A percentile compares a stretch with the other conserved stretches of the same genome.
These are phyloP conservation scores for Syrrhaptes paradoxus DNA, from an alignment of 2,113 vertebrate genomes.

Conservation along the genomic window DNA sequence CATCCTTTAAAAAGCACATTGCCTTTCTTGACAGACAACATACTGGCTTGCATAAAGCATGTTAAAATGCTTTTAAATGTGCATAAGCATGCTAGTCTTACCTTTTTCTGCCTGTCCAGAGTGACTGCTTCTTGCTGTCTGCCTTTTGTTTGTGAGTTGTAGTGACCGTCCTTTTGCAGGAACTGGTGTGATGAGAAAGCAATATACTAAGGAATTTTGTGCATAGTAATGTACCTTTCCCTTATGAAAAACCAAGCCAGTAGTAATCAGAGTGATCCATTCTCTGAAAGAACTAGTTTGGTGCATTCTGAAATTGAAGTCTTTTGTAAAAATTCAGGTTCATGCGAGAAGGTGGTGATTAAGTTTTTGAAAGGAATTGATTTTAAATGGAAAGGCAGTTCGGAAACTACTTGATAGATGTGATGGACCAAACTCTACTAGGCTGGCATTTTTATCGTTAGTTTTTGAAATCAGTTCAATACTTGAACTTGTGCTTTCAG, in stretches of 20 bases:
- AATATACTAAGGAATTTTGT: not conserved
- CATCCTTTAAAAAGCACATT: not conserved
- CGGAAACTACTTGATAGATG: not conserved
- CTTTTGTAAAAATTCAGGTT: not conserved
- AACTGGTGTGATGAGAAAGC: not conserved
- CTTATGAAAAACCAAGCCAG: not conserved
- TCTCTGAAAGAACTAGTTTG: not conserved
- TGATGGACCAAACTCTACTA: not conserved
- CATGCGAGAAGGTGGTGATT: not conserved
- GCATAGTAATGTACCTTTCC: not conserved
- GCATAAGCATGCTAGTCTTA: not conserved
- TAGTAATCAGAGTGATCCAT: not conserved
- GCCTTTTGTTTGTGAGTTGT: not conserved
- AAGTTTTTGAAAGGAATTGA: not conserved
- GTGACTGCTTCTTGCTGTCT: not conserved
- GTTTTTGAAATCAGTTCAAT: not conserved
- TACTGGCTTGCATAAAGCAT: not conserved
- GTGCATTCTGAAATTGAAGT: not conserved
- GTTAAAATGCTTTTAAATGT: not conserved
- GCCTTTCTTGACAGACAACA: not conserved
- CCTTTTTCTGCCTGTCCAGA: not conserved
- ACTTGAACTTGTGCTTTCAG: not conserved
- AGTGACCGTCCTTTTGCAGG: not conserved
- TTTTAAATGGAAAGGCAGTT: not conserved
- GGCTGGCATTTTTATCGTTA: not conserved